Percentiles rank a stretch among this genome's conserved stretches.
Evolutionary conservation across 2,888 invertebrate genomes (phyloP).

Genomic region (Alloscopus bannaensis): DNA sequence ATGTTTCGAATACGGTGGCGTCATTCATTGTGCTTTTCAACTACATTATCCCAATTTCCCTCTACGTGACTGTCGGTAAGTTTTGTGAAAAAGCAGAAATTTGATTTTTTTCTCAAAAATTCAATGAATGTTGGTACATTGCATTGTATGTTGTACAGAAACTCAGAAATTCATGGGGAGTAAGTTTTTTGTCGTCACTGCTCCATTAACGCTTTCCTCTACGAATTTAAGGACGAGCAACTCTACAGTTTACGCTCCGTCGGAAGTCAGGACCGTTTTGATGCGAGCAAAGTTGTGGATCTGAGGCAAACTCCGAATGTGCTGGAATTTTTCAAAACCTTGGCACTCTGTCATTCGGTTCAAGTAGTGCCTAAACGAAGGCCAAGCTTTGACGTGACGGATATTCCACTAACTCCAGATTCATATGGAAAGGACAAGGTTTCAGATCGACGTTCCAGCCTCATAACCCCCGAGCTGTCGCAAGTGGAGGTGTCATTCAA

Average conservation of each 20-base stretch:
- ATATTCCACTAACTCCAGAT: constrained; percentile 74
- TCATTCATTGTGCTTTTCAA: constrained; percentile 87
- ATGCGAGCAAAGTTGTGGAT: not conserved
- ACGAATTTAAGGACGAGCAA: constrained; percentile 25
- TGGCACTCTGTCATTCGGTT: constrained; percentile 87
- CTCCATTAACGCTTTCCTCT: constrained; percentile 37
- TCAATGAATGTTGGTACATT: not conserved
- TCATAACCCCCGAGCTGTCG: constrained; percentile 58
- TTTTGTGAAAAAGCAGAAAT: constrained; percentile 71
- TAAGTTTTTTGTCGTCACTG: constrained; percentile 83
- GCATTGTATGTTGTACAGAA: constrained; percentile 75
- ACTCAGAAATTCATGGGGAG: constrained; percentile 81
- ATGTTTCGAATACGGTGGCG: constrained; percentile 79
- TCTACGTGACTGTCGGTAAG: constrained; percentile 90
- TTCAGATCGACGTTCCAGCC: constrained; percentile 51
- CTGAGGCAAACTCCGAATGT: not conserved
- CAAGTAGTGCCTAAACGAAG: constrained; percentile 79
- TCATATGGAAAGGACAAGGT: constrained; percentile 46
- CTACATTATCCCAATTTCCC: constrained; percentile 90
- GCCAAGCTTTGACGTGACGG: constrained; percentile 73
- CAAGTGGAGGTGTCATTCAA: not conserved
- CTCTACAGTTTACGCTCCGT: not conserved
- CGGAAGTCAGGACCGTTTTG: not conserved
- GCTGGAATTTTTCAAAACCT: constrained; percentile 82
- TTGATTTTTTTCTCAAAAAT: not conserved